Evolutionary conservation across 1,140 invertebrate species (phyloP).

Genomic region (Musca vetustissima): DNA sequence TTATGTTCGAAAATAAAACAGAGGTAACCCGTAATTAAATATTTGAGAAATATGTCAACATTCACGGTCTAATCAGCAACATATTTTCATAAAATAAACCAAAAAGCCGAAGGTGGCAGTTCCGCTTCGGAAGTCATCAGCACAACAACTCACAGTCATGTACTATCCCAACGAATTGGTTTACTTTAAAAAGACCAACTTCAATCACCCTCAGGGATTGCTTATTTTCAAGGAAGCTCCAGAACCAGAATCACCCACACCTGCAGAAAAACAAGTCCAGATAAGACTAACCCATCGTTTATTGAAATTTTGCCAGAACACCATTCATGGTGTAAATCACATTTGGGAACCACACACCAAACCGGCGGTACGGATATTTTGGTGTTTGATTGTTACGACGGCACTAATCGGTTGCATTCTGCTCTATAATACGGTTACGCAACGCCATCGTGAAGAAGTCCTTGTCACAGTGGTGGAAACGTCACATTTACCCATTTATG

Average conservation of each 20-base stretch:
- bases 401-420: conserved; percentile 27
- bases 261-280: no score
- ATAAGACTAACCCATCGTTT: neutral
- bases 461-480: conserved; percentile 62
- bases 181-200: conserved; percentile 5
- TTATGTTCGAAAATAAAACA: no score
- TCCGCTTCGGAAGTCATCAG: no score
- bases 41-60: no score
- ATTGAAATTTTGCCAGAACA: neutral
- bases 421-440: conserved; percentile 31
- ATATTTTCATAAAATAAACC: no score
- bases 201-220: conserved; percentile 4
- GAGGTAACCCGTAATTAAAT: no score
- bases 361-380: conserved; percentile 35
- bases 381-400: conserved; percentile 33
- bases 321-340: conserved; percentile 40
- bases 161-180: conserved; percentile 8
- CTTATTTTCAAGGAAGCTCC: neutral
- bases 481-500: conserved; percentile 67
- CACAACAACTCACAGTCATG: neutral
- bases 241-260: no score
- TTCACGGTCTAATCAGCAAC: no score
- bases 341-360: conserved; percentile 30
- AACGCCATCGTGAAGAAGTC: conserved; percentile 33
- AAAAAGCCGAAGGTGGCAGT: no score